A percentile compares a stretch with the other conserved stretches of the same genome.
Conservation (phyloP, 2,113 vertebrate species). For the Mirza zaza region DNA sequence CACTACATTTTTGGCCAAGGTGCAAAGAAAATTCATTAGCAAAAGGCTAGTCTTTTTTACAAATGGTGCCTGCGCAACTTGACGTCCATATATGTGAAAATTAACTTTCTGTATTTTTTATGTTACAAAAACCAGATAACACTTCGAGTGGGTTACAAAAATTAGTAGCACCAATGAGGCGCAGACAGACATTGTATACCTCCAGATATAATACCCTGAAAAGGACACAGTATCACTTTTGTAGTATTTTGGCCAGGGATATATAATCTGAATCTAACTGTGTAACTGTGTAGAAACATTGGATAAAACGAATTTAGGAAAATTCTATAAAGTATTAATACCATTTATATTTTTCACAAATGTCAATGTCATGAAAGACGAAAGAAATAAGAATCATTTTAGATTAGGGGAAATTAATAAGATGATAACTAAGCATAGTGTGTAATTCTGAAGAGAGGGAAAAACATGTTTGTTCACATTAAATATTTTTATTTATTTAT, state of each 20-base stretch:
- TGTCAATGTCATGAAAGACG: not conserved
- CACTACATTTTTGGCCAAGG: not conserved
- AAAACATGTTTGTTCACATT: not conserved
- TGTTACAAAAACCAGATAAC: not conserved
- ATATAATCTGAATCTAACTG: not conserved
- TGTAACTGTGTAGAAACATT: not conserved
- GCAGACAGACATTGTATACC: not conserved
- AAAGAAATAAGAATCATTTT: not conserved
- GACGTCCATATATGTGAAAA: not conserved
- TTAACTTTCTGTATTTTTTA: not conserved
- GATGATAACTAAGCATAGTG: not conserved
- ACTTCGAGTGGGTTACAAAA: not conserved
- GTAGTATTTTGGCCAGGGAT: not conserved
- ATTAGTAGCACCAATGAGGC: not conserved
- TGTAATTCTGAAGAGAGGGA: not conserved
- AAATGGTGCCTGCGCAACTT: not conserved
- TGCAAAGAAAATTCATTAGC: not conserved
- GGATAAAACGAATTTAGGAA: not conserved
- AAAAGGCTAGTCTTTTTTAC: not conserved
- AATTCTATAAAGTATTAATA: not conserved
- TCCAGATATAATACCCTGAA: not conserved
- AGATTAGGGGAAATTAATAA: not conserved
- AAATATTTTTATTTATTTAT: not conserved
- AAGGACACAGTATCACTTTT: not conserved
- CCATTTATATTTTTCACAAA: not conserved